Base-by-base conservation (phyloP, 2,888 invertebrate species). In the Acanthosoma haemorrhoidale region DNA sequence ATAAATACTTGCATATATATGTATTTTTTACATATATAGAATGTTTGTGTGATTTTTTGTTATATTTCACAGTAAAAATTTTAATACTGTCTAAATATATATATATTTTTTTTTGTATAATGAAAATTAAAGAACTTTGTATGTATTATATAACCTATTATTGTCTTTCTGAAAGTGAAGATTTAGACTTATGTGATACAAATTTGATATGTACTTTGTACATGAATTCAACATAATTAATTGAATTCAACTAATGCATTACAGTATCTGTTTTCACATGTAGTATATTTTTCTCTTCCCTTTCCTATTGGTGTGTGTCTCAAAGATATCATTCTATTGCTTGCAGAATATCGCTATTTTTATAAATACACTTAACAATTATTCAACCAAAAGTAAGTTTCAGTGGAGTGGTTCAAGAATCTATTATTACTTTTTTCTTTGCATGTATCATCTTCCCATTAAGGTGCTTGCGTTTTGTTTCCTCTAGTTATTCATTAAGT, bases 11-110 rank as follows among this genome's bases (percentile, higher is more conserved):
- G n/a, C 16, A 16, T 67, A 32, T 67, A 67, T 57, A 57, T 34
- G 34, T 67, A 67, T 67, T 64, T 25, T 64, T 4, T 41, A 64
- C 64, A 64, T 41, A 38, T 41, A 64, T 64, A 64, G 39, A 38
- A 64, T 41, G 31, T 41, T 59, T 64, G 39, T 64, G 64, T 64
- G 64, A 64, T 64, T 34, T 64, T 64, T 64, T 64, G 64, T 64
- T 64, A 64, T 41, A 41, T 39, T 41, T 64, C 64, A 64, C 64
- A 64, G 64, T 64, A 64, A 64, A 39, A 25, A 41, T 64, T 64
- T 64, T 64, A 64, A 64, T 64, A 64, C 64, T 64, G 64, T 64
- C 64, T 64, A 64, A 64, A 39, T 64, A 64, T 64, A 63, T 58
- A 25, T 63, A 38, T 64, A 39, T 64, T 41, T 38, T 61, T 57